Base-by-base conservation (phyloP, 2,888 invertebrate genomes). In the Aspidiotus destructor region DNA sequence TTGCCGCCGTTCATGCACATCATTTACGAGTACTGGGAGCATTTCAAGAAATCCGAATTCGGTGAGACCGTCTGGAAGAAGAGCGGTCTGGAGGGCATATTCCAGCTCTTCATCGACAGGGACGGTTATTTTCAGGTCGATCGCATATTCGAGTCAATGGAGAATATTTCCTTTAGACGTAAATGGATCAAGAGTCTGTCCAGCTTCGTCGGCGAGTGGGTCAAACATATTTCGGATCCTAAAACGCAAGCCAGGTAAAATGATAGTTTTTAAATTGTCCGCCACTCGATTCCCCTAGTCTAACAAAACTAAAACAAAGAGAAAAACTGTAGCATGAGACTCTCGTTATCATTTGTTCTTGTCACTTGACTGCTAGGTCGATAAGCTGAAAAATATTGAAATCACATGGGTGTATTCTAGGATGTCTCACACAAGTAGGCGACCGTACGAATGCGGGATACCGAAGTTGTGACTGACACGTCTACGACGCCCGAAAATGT, bases 131-230 rank as follows among this genome's bases (percentile, higher is more conserved):
- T 75, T 67, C 70, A 86, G 75, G 87, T 88, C 73, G 85, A 85
- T 58, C 81, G 83, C 72, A 84, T 91, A 74, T 82, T 89, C 73
- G 86, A 86, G 74, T 85, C 87, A 73, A 83, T 92, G 73, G 89
- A 91, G 75, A 89, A 90, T 75, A 88, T 87, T 69, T 84, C 86
- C 60, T 86, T 89, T 74, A 83, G 91, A 71, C 83, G 87, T 62
- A 84, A 87, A 72, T 91, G 91, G 91, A 87, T 91, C 72, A 85
- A 85, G 73, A 83, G 85, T 7, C 82, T 88, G 9, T 87, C 89
- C 1, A 83, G 84, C 71, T 88, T 87, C 74, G 78, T 91, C 71
- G 87, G 88, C 0, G 86, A 87, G 69, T 84, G 86, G 81, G 82
- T 88, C 42, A 83, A 87, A 17, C 85, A 88, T 72, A 75, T 89